Base-by-base conservation (phyloP, 1,140 invertebrate species). In the Antheraea mylitta region DNA sequence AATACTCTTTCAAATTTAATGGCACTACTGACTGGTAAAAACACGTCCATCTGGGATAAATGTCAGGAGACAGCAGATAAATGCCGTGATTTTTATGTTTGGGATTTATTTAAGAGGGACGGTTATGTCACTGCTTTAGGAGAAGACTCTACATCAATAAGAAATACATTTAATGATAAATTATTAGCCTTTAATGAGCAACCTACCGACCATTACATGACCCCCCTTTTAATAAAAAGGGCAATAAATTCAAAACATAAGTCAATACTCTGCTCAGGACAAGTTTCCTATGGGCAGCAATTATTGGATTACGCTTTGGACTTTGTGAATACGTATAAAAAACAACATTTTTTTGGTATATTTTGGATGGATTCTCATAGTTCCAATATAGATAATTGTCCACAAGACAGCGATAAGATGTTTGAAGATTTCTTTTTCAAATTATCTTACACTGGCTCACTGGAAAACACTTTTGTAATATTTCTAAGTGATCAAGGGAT, bases 401-500 rank as follows among this genome's bases (percentile, higher is more conserved):
- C 94, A 1, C 93, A 94, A 2, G 87, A 93, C 9, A 94, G 94
- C 80, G 96, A 96, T 70, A 79, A 82, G 10, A 87, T 93, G 64
- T 76, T 95, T 11, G 79, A 92, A 10, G 74, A 87, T 10, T 95
- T 94, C 70, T 89, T 96, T 7, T 83, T 93, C 60, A 84, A 92
- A 10, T 76, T 96, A 8, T 83, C 92, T 8, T 81, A 90, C 10
- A 90, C 91, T 2, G 93, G 93, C 0, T 80, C 93, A 0, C 75
- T 94, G 65, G 92, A 94, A 66, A 94, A 95, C 53, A 94, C 94
- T 0, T 89, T 93, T 66, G 80, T 98, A 0, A 92, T 97, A n/a
- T 95, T 98, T 64, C 93, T 97, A 69, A 97, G 97, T 76, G 98
- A 98, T 81, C 98, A 98, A 84, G 98, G 98, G 0, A 95, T 97